These are phyloP conservation scores for Dasysyrphus tricinctus DNA, from an alignment of 2,888 invertebrate species.

Conservation along the genomic window DNA sequence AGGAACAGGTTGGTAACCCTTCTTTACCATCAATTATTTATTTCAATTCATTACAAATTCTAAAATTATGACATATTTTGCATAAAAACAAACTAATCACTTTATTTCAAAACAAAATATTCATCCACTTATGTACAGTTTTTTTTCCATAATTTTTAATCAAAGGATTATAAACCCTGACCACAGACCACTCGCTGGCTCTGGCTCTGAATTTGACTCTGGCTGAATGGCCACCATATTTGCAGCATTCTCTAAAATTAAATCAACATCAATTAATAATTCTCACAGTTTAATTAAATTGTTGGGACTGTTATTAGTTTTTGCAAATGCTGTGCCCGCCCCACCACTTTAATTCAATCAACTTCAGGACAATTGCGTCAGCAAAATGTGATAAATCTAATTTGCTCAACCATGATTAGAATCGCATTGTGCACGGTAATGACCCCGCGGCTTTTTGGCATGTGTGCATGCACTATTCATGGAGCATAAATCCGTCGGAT, in stretches of 20 bases:
- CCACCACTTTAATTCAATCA: conserved; percentile 65
- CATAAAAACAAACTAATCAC: conserved; percentile 3
- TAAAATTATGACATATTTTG: conserved; percentile 3
- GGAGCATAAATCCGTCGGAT: conserved; percentile 28
- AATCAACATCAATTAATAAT: conserved; percentile 72
- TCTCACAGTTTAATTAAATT: conserved; percentile 68
- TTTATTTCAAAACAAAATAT: conserved; percentile 18
- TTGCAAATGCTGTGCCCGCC: conserved; percentile 11
- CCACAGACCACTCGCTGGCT: not conserved
- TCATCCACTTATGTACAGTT: not conserved
- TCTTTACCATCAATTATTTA: too few relatives aligned
- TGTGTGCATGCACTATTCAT: conserved; percentile 41
- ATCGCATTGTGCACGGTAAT: conserved; percentile 68
- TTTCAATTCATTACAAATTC: too few relatives aligned
- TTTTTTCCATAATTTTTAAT: not conserved
- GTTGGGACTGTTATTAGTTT: conserved; percentile 54
- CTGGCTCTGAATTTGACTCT: not conserved
- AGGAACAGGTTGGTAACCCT: too few relatives aligned
- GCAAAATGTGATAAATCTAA: conserved; percentile 74
- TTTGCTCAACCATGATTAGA: conserved; percentile 68
- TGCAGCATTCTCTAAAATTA: conserved; percentile 36
- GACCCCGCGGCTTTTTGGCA: conserved; percentile 62
- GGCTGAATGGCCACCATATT: not conserved
- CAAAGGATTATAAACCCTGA: conserved; percentile 14
- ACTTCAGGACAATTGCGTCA: conserved; percentile 63